Base-by-base conservation (phyloP, 1,140 invertebrate species). In the Trichoplusia ni region DNA sequence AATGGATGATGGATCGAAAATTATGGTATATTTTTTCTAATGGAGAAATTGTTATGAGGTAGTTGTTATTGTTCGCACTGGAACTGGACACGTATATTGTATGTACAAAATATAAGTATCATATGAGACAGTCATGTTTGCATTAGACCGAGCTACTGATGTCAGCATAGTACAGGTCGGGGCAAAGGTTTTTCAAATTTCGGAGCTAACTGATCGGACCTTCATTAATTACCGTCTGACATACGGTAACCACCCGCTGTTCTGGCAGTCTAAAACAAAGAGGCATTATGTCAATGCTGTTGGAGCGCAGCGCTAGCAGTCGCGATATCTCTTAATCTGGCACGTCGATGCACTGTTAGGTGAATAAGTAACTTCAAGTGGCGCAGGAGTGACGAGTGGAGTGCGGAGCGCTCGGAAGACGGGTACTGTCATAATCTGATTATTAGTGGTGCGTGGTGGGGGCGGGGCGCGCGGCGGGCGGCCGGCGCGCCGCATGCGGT, bases 401-500 rank as follows among this genome's bases (percentile, higher is more conserved):
- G 73, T 75, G 69, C 68, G 42, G 38, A n/a, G 19, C 2, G n/a
- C 11, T 71, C 71, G 80, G 67, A 54, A 83, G 83, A 84, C 77
- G 73, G 65, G 60, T 77, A 75, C 84, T 88, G 87, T 90, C 87
- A 88, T 88, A 90, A 90, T 90, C 84, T 86, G 87, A 90, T 90
- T 89, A 89, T 86, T 85, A 85, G 84, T 84, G 83, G 67, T 84
- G 80, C 67, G 75, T 74, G 79, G 62, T 73, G 71, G 82, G 85
- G 86, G 87, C 85, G 86, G 87, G 84, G 86, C 84, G 84, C 84
- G 79, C 84, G 82, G 81, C 85, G 82, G 83, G 87, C 79, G 83
- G 85, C 81, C 81, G 82, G 71, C 85, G 81, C 87, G 63, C 86
- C 38, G 69, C 86, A 84, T 84, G 87, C 69, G 85, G 87, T 86